Evolutionary conservation across 2,888 invertebrate genomes (phyloP).

Genomic region (Drosophila suboccidentalis): DNA sequence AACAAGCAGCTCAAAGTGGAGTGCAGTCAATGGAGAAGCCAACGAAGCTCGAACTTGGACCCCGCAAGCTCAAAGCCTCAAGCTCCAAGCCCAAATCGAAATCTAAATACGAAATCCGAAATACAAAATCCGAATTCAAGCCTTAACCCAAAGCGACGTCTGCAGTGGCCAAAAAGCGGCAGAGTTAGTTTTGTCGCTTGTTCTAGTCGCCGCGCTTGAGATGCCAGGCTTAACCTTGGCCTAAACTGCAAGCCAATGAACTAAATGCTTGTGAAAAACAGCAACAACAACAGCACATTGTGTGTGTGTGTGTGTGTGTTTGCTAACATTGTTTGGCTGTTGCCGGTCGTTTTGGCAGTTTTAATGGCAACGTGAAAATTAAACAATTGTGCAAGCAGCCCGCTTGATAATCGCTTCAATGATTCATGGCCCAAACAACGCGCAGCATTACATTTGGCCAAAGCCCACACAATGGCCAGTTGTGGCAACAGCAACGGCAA

Average conservation of each 20-base stretch:
- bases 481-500: conserved; percentile 18
- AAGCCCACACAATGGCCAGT: conserved; percentile 39
- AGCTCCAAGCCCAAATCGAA: conserved; percentile 28
- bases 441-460: conserved; percentile 47
- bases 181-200: conserved; percentile 53
- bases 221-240: conserved; percentile 81
- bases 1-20: conserved; percentile 32
- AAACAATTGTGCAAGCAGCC: conserved; percentile 80
- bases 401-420: conserved; percentile 73
- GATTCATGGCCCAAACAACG: conserved; percentile 66
- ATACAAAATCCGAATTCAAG: conserved; percentile 25
- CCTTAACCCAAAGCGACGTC: conserved; percentile 39
- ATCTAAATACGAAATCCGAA: conserved; percentile 15
- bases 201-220: conserved; percentile 69
- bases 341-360: conserved; percentile 61
- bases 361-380: conserved; percentile 79
- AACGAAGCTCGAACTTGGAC: conserved; percentile 34
- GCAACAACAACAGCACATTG: conserved; percentile 37
- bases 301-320: conserved; percentile 52
- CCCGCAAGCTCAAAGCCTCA: conserved; percentile 9
- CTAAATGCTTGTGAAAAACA: conserved; percentile 81
- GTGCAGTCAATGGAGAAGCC: conserved; percentile 31
- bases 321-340: conserved; percentile 53
- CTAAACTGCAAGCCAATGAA: conserved; percentile 83
- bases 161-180: conserved; percentile 58